Evolutionary conservation across 2,888 invertebrate genomes (phyloP), one percentile per base, ranked within the genome.

Genomic region (Trachelus iudaicus): DNA sequence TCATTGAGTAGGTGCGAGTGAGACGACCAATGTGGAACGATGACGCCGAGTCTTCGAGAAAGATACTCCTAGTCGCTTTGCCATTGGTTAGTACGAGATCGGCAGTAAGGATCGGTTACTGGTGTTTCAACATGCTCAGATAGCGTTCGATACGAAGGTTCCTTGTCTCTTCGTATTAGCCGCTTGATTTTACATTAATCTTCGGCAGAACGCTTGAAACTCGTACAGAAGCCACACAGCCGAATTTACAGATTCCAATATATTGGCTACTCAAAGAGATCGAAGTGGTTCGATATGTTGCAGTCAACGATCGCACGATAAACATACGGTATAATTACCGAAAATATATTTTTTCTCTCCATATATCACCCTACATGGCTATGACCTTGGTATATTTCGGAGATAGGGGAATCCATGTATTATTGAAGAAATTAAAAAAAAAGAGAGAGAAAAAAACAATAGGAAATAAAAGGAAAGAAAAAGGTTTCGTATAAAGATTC

Each of bases 81-180:
- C 71, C 15, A 69, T 35, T 73, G 69, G 40, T 40, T 69, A 68
- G 76, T 37, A 33, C 69, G 69, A 73, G 69, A 79, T 73, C 33
- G 76, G 80, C 80, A 80, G 78, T 84, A 85, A 85, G 87, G 90
- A 90, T 91, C 89, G 89, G 86, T 90, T 88, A 85, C 87, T 87
- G 86, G 87, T 89, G 89, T 88, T 88, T 86, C 89, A 87, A 88
- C 89, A 86, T 88, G 83, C 84, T 81, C 81, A 85, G 88, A 88
- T 87, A 86, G 86, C 83, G 88, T 88, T 89, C 88, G 90, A 89
- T 89, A 87, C 84, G 86, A 87, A 81, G 81, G 85, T 86, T 85
- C 87, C 86, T 87, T 88, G 89, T 88, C 91, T 89, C 87, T 88
- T 89, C 74, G 68, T 73, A 75, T 79, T 77, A 77, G 77, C 76